A percentile compares a stretch with the other conserved stretches of the same genome.
Conservation (phyloP, 2,888 invertebrate genomes). For the Drosophila nigritarsus region DNA sequence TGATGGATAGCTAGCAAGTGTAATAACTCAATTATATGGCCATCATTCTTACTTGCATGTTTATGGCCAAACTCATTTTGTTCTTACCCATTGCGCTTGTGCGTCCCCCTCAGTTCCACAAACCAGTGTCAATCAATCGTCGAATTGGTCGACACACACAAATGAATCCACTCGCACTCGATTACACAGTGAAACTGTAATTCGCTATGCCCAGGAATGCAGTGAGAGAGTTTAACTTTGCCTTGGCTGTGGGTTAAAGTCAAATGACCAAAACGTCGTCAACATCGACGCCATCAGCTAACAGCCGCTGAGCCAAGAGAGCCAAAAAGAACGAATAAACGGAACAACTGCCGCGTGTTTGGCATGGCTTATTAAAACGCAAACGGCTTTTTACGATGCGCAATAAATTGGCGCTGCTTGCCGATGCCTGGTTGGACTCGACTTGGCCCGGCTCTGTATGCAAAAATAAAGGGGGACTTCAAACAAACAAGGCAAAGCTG, state of each 20-base stretch:
- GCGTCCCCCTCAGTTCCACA: slow-evolving; percentile 35
- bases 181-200: slow-evolving; percentile 37
- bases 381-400: slow-evolving; percentile 78
- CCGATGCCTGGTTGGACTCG: slow-evolving; percentile 14
- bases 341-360: slow-evolving; percentile 69
- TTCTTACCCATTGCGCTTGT: slow-evolving; percentile 21
- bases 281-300: slow-evolving; percentile 67
- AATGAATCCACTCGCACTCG: slow-evolving; percentile 23
- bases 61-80: slow-evolving; percentile 20
- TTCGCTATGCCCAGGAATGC: slow-evolving; percentile 64
- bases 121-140: slow-evolving; percentile 63
- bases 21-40: slow-evolving; percentile 34
- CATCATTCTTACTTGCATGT: slow-evolving; percentile 13
- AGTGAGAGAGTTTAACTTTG: slow-evolving; percentile 26
- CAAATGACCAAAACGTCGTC: slow-evolving; percentile 57
- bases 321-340: slow-evolving; percentile 42
- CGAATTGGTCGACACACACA: slow-evolving; percentile 52
- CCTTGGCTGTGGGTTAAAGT: slow-evolving; percentile 15
- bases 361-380: slow-evolving; percentile 81
- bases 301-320: slow-evolving; percentile 38
- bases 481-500: slow-evolving; percentile 54
- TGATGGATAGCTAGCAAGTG: slow-evolving; percentile 19
- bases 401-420: slow-evolving; percentile 73
- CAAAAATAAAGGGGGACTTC: slow-evolving; percentile 48
- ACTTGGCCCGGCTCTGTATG: slow-evolving; percentile 44